phyloP scores from a whole-genome alignment of 2,888 invertebrate genomes.

The Eumerus sabulonum region DNA sequence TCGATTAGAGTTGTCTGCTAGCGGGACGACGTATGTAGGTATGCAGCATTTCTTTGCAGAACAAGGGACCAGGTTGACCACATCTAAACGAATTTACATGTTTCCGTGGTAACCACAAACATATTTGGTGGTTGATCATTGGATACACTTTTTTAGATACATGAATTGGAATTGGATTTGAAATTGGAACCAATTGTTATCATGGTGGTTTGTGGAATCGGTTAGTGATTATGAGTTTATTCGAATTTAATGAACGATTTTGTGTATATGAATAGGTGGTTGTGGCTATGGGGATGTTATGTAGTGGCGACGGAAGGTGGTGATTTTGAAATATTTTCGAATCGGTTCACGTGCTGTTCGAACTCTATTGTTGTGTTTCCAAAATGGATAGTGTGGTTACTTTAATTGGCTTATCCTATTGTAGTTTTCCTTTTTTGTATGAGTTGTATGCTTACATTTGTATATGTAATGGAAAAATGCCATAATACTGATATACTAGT shows the following conservation, averaged over 20 bases:
- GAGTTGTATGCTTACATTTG: too few species aligned
- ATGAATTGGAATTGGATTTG: conserved; percentile 34
- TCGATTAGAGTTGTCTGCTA: conserved; percentile 33
- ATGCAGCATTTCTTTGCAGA: not conserved
- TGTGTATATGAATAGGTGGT: conserved; percentile 7
- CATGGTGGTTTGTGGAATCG: conserved; percentile 37
- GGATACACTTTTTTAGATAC: conserved; percentile 4
- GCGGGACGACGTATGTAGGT: not conserved
- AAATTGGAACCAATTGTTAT: conserved; percentile 33
- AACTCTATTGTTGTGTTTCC: too few species aligned
- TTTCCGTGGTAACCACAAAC: conserved; percentile 38
- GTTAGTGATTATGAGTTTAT: conserved; percentile 51
- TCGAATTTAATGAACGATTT: conserved; percentile 56
- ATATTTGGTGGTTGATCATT: conserved; percentile 57
- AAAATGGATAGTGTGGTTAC: too few species aligned
- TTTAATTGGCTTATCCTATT: too few species aligned
- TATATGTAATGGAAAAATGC: too few species aligned
- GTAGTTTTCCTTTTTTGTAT: too few species aligned
- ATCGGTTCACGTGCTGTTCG: too few species aligned
- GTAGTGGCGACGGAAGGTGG: too few species aligned
- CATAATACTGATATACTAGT: too few species aligned
- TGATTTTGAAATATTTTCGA: too few species aligned
- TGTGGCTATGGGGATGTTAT: too few species aligned
- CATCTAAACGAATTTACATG: conserved; percentile 39
- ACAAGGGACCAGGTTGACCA: conserved; percentile 6